A percentile compares a stretch with the other conserved stretches of the same genome.
These are phyloP conservation scores for Pachyuromys duprasi DNA, from an alignment of 2,797 vertebrate species.

Conservation along the genomic window DNA sequence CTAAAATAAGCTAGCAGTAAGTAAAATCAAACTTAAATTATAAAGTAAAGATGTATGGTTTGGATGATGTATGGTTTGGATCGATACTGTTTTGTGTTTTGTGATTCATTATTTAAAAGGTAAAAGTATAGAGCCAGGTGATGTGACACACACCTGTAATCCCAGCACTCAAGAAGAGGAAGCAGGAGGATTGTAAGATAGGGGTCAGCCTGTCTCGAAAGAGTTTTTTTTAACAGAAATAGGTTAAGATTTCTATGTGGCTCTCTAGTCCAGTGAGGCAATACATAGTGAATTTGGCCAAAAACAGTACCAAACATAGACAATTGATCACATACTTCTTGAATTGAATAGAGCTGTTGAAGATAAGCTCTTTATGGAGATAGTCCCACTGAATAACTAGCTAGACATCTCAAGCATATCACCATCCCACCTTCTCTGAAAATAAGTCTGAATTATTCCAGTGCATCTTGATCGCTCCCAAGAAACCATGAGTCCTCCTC, in stretches of 20 bases:
- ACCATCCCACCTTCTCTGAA: neutral
- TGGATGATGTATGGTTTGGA: slow-evolving; percentile 8
- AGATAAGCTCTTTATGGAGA: neutral
- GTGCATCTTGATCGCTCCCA: neutral
- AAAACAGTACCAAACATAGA: neutral
- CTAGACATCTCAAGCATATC: neutral
- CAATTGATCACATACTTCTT: neutral
- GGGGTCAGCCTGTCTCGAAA: neutral
- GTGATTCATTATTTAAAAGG: slow-evolving; percentile 35
- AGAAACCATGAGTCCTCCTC: slow-evolving; percentile 32
- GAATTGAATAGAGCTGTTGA: slow-evolving; percentile 34
- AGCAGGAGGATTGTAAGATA: neutral
- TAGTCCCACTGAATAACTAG: slow-evolving; percentile 14
- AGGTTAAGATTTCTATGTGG: neutral
- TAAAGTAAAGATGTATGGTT: neutral
- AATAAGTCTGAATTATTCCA: neutral
- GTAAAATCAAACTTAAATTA: slow-evolving; percentile 33
- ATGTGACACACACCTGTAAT: neutral
- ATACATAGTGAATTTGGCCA: slow-evolving; percentile 12
- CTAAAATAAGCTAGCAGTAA: neutral
- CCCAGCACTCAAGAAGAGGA: neutral
- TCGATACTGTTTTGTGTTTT: slow-evolving; percentile 41
- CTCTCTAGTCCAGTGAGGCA: neutral
- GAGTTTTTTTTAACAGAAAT: neutral
- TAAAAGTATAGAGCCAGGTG: neutral